Evolutionary conservation across 2,797 vertebrate species (phyloP).

Genomic region (Chelon auratus): DNA sequence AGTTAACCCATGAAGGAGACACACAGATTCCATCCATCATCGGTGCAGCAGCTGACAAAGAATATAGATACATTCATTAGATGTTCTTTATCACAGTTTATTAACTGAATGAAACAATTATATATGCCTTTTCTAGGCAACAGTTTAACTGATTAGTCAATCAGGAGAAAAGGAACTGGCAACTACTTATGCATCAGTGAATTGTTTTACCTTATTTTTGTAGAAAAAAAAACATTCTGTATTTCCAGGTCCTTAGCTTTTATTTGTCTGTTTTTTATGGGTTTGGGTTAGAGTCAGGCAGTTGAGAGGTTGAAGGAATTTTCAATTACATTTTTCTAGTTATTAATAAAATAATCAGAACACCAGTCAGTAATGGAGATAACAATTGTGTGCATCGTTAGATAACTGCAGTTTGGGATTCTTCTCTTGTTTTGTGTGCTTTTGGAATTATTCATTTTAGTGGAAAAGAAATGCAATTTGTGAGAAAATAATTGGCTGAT

Average conservation of each 20-base stretch:
- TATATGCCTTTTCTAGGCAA: too few relatives aligned
- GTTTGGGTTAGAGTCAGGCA: too few relatives aligned
- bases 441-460: background rate
- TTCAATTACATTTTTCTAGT: background rate
- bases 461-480: background rate
- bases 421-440: background rate
- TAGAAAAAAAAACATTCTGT: background rate
- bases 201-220: background rate
- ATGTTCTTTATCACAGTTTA: background rate
- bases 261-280: too few relatives aligned
- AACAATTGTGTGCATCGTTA: background rate
- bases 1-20: conserved; percentile 57
- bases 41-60: conserved; percentile 15
- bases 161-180: background rate
- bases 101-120: background rate
- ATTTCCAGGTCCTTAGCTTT: too few relatives aligned
- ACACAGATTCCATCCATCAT: conserved; percentile 54
- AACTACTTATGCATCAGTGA: background rate
- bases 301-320: background rate
- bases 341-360: background rate
- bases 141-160: background rate
- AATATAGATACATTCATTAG: conserved; percentile 8
- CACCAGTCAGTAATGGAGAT: background rate
- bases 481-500: background rate
- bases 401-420: background rate